Base-by-base conservation (phyloP, 2,797 vertebrate genomes). In the Lindbergichthys nudifrons region DNA sequence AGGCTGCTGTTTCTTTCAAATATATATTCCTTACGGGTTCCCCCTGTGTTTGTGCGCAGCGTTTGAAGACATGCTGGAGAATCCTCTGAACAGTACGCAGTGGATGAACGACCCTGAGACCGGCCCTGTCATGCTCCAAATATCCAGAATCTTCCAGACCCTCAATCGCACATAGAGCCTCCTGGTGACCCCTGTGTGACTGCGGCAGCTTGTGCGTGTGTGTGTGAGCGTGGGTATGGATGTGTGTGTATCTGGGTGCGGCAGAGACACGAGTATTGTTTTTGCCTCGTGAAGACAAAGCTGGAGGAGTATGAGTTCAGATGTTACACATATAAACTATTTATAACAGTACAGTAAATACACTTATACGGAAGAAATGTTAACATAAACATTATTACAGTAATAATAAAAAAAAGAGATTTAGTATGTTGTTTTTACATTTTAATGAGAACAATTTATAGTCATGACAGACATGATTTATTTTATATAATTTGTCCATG, bases 101-200 rank as follows among this genome's bases (percentile, higher is more conserved):
- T 99, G 98, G 98, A 99, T 99, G 98, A 99, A 99, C 0, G 98
- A 99, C 89, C 97, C 98, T 0, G 98, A 99, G 81, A 99, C 98
- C 0, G 98, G 98, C 19, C 98, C 98, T 0, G 97, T 99, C 88
- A 98, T 99, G 98, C 96, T 99, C 73, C 98, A 99, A 92, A 99
- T 99, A 90, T 99, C 98, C 74, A 95, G 98, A 86, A 97, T 99
- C 96, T 99, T 99, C 95, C 98, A 99, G 95, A 99, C 98, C 7
- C 96, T 99, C 83, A 99, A 99, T 76, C 97, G 98, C 93, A 96
- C 97, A 70, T 99, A 97, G 95, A 90, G 75, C 80, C 84, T 79
- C 78, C 82, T 73, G 83, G 86, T 93, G 77, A 88, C 73, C 80
- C 78, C 56, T 15, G 85, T 80, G 73, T 90, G 90, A 90, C 66